These are phyloP conservation scores for Heteromurus nitidus DNA, from an alignment of 2,888 invertebrate species.

Conservation along the genomic window DNA sequence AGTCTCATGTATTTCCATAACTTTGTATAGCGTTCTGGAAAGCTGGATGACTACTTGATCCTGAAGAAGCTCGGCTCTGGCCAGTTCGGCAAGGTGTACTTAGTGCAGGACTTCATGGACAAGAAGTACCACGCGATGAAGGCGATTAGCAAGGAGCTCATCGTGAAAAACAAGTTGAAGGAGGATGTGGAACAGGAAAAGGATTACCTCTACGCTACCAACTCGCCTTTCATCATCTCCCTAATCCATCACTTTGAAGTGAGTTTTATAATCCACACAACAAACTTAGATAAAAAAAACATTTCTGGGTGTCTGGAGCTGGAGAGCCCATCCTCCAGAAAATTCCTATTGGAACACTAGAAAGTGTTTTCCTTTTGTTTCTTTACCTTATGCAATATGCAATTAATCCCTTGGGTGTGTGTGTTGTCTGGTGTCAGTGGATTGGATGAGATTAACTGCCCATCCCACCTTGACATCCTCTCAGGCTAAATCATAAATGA, in stretches of 20 bases:
- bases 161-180: background rate
- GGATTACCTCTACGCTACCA: slow-evolving; percentile 38
- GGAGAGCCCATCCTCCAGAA: slow-evolving; percentile 39
- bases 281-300: background rate
- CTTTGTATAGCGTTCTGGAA: slow-evolving; percentile 15
- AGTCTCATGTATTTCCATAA: background rate
- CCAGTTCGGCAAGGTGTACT: slow-evolving; percentile 27
- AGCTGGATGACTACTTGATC: slow-evolving; percentile 13
- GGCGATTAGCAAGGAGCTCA: slow-evolving; percentile 17
- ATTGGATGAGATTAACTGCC: background rate
- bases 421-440: too few relatives aligned
- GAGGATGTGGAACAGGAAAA: slow-evolving; percentile 25
- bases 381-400: too few relatives aligned
- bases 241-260: slow-evolving; percentile 42
- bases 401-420: too few relatives aligned
- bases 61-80: slow-evolving; percentile 16
- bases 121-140: slow-evolving; percentile 29
- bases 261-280: background rate
- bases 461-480: too few relatives aligned
- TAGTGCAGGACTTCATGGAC: slow-evolving; percentile 23
- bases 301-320: background rate
- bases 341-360: too few relatives aligned
- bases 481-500: background rate
- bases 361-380: too few relatives aligned
- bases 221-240: slow-evolving; percentile 34